Evolutionary conservation across 1,140 invertebrate species (phyloP).

Genomic region (Sinella curviseta): DNA sequence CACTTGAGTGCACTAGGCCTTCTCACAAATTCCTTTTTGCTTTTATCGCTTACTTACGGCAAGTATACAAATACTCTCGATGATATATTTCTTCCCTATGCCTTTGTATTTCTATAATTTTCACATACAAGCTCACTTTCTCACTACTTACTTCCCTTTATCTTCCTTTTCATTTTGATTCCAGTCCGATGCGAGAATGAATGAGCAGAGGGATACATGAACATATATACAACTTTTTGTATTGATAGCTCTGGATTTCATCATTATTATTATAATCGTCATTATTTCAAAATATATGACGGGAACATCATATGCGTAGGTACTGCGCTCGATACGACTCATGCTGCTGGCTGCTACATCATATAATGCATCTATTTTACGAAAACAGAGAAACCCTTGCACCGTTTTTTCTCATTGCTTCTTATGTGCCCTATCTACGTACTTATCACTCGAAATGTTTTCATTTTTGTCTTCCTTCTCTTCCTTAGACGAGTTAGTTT

Average conservation of each 20-base stretch:
- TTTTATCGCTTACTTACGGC: background rate
- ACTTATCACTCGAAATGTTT: background rate
- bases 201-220: too few species aligned
- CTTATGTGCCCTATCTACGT: background rate
- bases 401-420: background rate
- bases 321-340: too few species aligned
- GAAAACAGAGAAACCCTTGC: background rate
- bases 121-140: background rate
- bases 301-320: too few species aligned
- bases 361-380: too few species aligned
- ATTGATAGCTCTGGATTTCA: background rate
- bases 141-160: too few species aligned
- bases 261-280: background rate
- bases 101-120: too few species aligned
- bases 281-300: background rate
- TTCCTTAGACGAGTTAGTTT: background rate
- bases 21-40: background rate
- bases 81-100: background rate
- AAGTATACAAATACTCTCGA: background rate
- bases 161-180: background rate
- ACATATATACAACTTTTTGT: too few species aligned
- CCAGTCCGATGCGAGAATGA: background rate
- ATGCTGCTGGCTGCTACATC: too few species aligned
- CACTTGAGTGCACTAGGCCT: conserved; percentile 8
- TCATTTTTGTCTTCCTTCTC: background rate